A percentile compares a stretch with the other conserved stretches of the same genome.
phyloP scores from a whole-genome alignment of 2,797 vertebrate species.

The Channallabes apus region DNA sequence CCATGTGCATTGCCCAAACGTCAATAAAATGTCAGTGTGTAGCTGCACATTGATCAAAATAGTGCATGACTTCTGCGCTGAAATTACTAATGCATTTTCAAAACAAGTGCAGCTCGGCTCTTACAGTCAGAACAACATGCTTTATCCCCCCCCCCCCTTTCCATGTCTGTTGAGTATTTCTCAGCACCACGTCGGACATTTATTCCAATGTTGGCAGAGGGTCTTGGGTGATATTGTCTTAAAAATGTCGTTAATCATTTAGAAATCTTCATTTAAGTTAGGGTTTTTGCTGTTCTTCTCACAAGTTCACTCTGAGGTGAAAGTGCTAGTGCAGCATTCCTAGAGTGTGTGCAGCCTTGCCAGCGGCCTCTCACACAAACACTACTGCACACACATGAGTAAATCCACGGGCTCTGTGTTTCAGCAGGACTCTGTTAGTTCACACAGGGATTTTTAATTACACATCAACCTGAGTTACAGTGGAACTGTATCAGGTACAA shows the following conservation, averaged over 20 bases:
- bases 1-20: conserved; percentile 68
- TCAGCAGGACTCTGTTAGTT: conserved; percentile 63
- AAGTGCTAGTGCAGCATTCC: conserved; percentile 35
- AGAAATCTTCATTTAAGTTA: neutral
- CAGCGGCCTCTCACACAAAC: conserved; percentile 48
- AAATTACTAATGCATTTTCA: conserved; percentile 46
- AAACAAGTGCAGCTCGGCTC: conserved; percentile 41
- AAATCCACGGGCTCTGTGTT: conserved; percentile 67
- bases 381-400: conserved; percentile 57
- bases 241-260: neutral
- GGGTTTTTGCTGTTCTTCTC: conserved; percentile 52
- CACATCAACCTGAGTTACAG: conserved; percentile 14
- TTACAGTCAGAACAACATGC: conserved; percentile 36
- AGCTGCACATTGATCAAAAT: conserved; percentile 60
- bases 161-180: neutral
- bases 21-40: conserved; percentile 66
- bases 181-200: neutral
- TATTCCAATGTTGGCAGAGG: conserved; percentile 35
- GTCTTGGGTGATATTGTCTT: conserved; percentile 38
- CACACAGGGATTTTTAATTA: conserved; percentile 64
- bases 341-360: conserved; percentile 40
- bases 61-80: conserved; percentile 53
- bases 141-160: neutral
- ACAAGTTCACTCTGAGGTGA: conserved; percentile 61
- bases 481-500: neutral